Evolutionary conservation across 1,140 invertebrate species (phyloP).

Genomic region (Ips typographus): DNA sequence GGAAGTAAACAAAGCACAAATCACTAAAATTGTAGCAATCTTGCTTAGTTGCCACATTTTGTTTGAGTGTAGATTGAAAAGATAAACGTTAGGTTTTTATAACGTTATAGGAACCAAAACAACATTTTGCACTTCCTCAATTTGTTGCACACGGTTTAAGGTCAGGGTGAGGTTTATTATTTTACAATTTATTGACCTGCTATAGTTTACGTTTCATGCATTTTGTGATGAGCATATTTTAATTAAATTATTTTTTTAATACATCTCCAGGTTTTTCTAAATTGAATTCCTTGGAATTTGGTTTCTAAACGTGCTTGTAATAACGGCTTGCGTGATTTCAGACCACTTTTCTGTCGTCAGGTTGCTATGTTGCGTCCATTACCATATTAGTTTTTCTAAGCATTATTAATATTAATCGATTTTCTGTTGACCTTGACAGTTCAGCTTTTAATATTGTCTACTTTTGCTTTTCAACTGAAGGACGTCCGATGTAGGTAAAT

Average conservation of each 20-base stretch:
- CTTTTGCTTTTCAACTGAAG: too few species aligned
- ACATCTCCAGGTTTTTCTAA: neutral
- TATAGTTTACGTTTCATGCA: too few species aligned
- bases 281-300: too few species aligned
- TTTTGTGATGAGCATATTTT: neutral
- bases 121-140: neutral
- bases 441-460: too few species aligned
- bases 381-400: neutral
- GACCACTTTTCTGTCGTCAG: neutral
- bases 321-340: neutral
- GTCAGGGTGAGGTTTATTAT: slow-evolving; percentile 3
- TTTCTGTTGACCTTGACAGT: too few species aligned
- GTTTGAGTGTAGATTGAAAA: too few species aligned
- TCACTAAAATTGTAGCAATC: neutral
- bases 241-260: slow-evolving; percentile 1
- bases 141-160: neutral
- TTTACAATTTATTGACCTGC: slow-evolving; percentile 13
- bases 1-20: neutral
- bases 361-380: neutral
- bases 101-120: neutral
- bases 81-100: neutral
- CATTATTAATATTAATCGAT: slow-evolving; percentile 1
- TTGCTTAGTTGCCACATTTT: slow-evolving; percentile 2
- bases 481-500: too few species aligned
- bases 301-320: neutral